Evolutionary conservation across 2,888 invertebrate species (phyloP).

Genomic region (Drosophila subsilvestris): DNA sequence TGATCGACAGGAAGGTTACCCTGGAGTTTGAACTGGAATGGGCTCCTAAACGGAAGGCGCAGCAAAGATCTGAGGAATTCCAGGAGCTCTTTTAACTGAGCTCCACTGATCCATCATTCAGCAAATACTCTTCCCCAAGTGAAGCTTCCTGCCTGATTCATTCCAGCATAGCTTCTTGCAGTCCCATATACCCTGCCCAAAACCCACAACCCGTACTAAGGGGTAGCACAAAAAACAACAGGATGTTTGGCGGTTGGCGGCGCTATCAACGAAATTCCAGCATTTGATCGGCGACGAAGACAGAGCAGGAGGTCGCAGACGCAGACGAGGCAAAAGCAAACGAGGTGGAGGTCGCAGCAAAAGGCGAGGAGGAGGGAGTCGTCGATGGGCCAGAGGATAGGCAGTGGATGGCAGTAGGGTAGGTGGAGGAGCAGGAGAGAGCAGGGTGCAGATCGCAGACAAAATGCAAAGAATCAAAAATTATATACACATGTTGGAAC

Average conservation of each 20-base stretch:
- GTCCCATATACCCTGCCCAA: background rate
- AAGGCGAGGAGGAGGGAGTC: background rate
- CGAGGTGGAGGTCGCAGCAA: background rate
- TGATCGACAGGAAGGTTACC: slow-evolving; percentile 20
- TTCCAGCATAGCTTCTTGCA: no score
- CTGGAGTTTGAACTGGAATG: no score
- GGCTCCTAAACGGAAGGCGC: no score
- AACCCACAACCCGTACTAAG: background rate
- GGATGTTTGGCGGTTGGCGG: slow-evolving; percentile 72
- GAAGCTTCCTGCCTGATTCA: no score
- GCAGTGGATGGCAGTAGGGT: background rate
- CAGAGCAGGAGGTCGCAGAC: background rate
- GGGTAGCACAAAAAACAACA: slow-evolving; percentile 55
- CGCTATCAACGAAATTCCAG: slow-evolving; percentile 78
- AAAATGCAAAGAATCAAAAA: slow-evolving; percentile 75
- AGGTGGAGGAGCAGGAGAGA: slow-evolving; percentile 8
- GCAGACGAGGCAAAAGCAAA: background rate
- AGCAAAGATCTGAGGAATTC: no score
- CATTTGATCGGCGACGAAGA: slow-evolving; percentile 61
- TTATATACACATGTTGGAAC: slow-evolving; percentile 48
- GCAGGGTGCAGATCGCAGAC: slow-evolving; percentile 67
- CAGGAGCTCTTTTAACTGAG: no score
- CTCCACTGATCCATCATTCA: no score
- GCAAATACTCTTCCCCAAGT: no score
- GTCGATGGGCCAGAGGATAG: background rate